Evolutionary conservation across 2,797 vertebrate species (phyloP).

Genomic region (Anguilla anguilla): DNA sequence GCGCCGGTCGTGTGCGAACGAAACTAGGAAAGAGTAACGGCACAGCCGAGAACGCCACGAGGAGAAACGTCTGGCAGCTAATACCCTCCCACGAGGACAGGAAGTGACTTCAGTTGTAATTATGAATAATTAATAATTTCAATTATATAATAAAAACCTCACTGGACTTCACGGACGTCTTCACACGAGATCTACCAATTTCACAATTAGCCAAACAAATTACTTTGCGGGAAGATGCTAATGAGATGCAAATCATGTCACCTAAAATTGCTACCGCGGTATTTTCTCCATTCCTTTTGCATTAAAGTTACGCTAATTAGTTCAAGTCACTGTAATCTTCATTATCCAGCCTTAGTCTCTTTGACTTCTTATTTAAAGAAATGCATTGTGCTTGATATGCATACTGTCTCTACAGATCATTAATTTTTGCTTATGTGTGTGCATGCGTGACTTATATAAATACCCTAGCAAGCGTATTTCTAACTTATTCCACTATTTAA

Average conservation of each 20-base stretch:
- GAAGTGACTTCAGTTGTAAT: not conserved
- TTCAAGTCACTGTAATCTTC: conserved; percentile 49
- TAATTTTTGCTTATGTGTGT: not conserved
- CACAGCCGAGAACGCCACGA: no score
- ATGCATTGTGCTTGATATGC: not conserved
- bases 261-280: not conserved
- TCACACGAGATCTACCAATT: not conserved
- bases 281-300: not conserved
- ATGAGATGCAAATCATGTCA: not conserved
- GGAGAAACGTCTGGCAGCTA: not conserved
- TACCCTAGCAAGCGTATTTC: not conserved
- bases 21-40: not conserved
- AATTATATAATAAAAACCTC: conserved; percentile 4
- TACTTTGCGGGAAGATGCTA: not conserved
- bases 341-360: not conserved
- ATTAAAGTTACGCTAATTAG: conserved; percentile 53
- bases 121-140: not conserved
- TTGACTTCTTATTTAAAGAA: not conserved
- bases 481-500: not conserved
- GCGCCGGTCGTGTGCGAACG: not conserved
- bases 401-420: not conserved
- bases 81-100: not conserved
- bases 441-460: not conserved
- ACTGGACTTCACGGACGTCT: not conserved
- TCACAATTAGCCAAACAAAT: conserved; percentile 16